A percentile compares a stretch with the other conserved stretches of the same genome.
Conservation (phyloP, 2,888 invertebrate genomes). For the Glaucopsyche alexis region DNA sequence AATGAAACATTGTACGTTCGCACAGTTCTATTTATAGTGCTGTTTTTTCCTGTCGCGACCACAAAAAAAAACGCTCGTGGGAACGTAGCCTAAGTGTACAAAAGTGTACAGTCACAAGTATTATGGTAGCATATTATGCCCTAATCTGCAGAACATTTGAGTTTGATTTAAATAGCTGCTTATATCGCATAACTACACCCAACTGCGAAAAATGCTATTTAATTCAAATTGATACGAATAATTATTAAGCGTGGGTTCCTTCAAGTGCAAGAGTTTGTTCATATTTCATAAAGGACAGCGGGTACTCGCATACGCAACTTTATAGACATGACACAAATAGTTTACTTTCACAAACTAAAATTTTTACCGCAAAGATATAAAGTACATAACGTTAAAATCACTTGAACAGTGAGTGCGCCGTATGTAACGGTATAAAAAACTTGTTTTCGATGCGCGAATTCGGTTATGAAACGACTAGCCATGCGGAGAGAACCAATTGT, state of each 20-base stretch:
- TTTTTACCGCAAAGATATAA: conserved; percentile 4
- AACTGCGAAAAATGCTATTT: background rate
- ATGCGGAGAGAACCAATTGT: conserved; percentile 42
- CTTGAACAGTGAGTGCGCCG: conserved; percentile 4
- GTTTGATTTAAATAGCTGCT: too few relatives aligned
- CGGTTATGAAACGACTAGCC: conserved; percentile 44
- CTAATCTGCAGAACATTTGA: too few relatives aligned
- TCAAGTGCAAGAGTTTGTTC: background rate
- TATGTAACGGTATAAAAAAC: conserved; percentile 20
- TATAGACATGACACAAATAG: conserved; percentile 15
- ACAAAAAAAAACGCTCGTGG: too few relatives aligned
- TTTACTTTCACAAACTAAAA: conserved; percentile 22
- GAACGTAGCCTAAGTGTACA: too few relatives aligned
- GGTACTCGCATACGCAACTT: background rate
- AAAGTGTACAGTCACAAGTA: too few relatives aligned
- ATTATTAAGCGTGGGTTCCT: background rate
- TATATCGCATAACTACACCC: too few relatives aligned
- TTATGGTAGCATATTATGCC: too few relatives aligned
- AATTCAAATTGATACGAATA: background rate
- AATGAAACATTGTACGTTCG: too few relatives aligned
- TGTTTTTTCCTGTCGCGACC: too few relatives aligned
- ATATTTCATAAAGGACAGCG: background rate
- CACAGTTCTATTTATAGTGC: too few relatives aligned
- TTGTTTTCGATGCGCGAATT: conserved; percentile 17
- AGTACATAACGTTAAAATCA: conserved; percentile 14